These are phyloP conservation scores for Drosophila littoralis DNA, from an alignment of 1,140 invertebrate species.

Conservation along the genomic window DNA sequence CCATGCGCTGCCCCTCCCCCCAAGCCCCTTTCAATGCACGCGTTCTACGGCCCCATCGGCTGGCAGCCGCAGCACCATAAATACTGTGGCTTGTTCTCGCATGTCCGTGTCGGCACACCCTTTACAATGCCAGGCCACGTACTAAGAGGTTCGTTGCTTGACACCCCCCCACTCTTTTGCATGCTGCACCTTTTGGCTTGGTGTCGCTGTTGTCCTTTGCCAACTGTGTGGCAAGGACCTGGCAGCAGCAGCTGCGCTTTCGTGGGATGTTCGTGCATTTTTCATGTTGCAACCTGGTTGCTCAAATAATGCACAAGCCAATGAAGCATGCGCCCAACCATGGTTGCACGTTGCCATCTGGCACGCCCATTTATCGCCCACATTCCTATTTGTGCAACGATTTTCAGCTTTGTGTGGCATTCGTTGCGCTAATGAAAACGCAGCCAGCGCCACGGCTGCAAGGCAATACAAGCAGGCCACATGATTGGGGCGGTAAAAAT, in stretches of 20 bases:
- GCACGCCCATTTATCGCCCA: constrained; percentile 22
- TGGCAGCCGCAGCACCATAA: constrained; percentile 75
- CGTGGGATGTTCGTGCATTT: constrained; percentile 65
- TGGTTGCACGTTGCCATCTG: constrained; percentile 53
- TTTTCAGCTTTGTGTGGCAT: constrained; percentile 72
- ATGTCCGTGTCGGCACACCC: constrained; percentile 75
- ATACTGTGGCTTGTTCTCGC: constrained; percentile 77
- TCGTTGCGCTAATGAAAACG: constrained; percentile 54
- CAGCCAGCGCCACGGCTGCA: not conserved
- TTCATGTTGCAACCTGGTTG: constrained; percentile 79
- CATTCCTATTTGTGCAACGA: constrained; percentile 49
- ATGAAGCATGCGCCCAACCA: constrained; percentile 76
- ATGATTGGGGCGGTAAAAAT: constrained; percentile 23
- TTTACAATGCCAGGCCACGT: constrained; percentile 35
- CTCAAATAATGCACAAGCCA: constrained; percentile 81
- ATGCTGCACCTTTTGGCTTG: constrained; percentile 4
- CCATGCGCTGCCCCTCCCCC: not conserved
- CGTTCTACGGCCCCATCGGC: constrained; percentile 25
- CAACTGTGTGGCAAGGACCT: constrained; percentile 11
- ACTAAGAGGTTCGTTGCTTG: constrained; percentile 21
- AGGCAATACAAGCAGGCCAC: constrained; percentile 33
- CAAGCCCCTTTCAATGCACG: not conserved
- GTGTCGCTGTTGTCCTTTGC: constrained; percentile 13
- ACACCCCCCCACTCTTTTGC: not conserved
- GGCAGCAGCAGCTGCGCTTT: constrained; percentile 50